These are phyloP conservation scores for Lymantria dispar DNA, from an alignment of 2,888 invertebrate species.

Conservation along the genomic window DNA sequence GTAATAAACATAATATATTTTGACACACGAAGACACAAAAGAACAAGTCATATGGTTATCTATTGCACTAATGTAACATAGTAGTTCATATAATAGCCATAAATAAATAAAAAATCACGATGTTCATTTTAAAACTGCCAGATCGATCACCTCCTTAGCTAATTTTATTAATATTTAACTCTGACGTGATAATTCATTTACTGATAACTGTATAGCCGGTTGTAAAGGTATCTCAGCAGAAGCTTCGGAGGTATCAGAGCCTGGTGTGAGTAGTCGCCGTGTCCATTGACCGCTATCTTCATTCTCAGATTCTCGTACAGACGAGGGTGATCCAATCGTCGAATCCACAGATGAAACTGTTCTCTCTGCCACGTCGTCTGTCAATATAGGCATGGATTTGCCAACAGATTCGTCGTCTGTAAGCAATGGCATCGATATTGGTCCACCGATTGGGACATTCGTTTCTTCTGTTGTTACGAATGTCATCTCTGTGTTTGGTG, in stretches of 20 bases:
- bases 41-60: slow-evolving; percentile 19
- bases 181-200: slow-evolving; percentile 54
- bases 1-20: slow-evolving; percentile 18
- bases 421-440: slow-evolving; percentile 84
- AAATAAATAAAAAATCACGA: slow-evolving; percentile 29
- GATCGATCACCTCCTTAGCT: not conserved
- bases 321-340: slow-evolving; percentile 50
- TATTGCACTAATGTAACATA: slow-evolving; percentile 33
- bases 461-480: slow-evolving; percentile 55
- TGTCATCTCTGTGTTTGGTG: slow-evolving; percentile 63
- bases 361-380: slow-evolving; percentile 58
- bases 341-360: slow-evolving; percentile 56
- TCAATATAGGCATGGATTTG: slow-evolving; percentile 72
- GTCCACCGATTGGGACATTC: slow-evolving; percentile 51
- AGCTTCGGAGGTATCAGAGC: slow-evolving; percentile 63
- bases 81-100: slow-evolving; percentile 27
- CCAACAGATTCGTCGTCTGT: slow-evolving; percentile 73
- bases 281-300: slow-evolving; percentile 57
- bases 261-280: slow-evolving; percentile 60
- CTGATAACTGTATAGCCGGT: slow-evolving; percentile 63
- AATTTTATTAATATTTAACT: slow-evolving; percentile 37
- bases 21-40: slow-evolving; percentile 22
- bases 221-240: slow-evolving; percentile 71
- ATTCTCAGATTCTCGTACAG: slow-evolving; percentile 52
- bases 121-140: not conserved